Conservation (phyloP, 2,888 invertebrate genomes). For the Cheilosia vulpina region DNA sequence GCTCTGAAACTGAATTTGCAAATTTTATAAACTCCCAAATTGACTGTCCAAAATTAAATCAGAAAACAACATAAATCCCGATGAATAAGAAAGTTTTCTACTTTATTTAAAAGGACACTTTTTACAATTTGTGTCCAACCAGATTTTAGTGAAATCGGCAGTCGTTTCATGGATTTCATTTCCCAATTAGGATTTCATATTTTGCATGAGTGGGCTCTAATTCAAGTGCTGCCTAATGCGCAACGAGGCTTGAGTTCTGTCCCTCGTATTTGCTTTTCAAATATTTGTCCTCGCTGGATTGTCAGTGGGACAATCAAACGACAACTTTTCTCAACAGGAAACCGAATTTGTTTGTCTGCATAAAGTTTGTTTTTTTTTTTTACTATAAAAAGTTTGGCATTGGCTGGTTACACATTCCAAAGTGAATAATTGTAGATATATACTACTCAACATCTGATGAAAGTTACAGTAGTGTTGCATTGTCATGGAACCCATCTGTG, state of each 20-base stretch:
- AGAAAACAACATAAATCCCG: no score
- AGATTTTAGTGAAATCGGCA: background rate
- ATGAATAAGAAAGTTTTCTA: no score
- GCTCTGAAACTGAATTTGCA: background rate
- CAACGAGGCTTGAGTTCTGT: background rate
- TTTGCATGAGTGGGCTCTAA: background rate
- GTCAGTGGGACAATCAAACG: background rate
- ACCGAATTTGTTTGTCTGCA: background rate
- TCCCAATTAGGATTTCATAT: background rate
- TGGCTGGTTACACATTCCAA: no score
- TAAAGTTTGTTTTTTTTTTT: no score
- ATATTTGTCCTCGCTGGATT: constrained; percentile 1
- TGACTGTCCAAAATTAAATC: background rate
- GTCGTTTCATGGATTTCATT: background rate
- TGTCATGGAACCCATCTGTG: no score
- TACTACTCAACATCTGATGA: no score
- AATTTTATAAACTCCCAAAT: no score
- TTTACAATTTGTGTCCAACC: background rate
- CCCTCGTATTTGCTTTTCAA: constrained; percentile 9
- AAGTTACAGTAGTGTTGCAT: no score
- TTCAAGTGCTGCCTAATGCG: background rate
- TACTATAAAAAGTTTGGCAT: background rate
- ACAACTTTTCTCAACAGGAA: constrained; percentile 3
- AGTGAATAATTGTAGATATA: no score
- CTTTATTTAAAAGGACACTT: no score